Evolutionary conservation across 1,140 invertebrate species (phyloP), one percentile per base, ranked within the genome.

Genomic region (Cataglyphis hispanica): DNA sequence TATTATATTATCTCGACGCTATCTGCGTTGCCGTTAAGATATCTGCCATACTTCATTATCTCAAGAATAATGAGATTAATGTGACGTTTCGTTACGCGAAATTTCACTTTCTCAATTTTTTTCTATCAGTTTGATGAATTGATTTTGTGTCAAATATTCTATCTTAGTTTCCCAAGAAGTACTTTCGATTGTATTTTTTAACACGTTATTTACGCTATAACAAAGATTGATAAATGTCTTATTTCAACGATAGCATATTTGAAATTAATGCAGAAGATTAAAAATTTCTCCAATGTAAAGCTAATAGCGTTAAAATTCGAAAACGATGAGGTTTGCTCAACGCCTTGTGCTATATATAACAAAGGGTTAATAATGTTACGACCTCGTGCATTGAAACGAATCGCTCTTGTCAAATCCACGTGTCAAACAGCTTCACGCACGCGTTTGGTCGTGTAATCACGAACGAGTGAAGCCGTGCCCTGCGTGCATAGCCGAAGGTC

Each of bases 401-500:
- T 77, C 58, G 43, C 70, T 53, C 72, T 53, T 19, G 16, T 34
- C n/a, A 27, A 61, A 84, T 63, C 53, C 25, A 31, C 31, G 31
- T 50, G 46, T 84, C 37, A 67, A 84, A 64, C 81, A 72, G 67
- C 40, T 72, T 61, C 53, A 72, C 56, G 78, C 46, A 53, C 63
- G 58, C 58, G 43, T 77, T 84, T 50, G 25, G 40, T 60, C 53
- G 58, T 72, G 78, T 61, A 56, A 19, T 83, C 78, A 31, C 67
- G 53, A 53, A 83, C 37, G n/a, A 69, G 60, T 66, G 27, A 72
- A 72, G 53, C 84, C 46, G 25, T 40, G 46, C 40, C 40, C 84
- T 58, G 72, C 72, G 85, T 78, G 87, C 40, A 5, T 50, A 56
- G 70, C 70, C 87, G 88, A 91, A 91, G 91, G 91, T 91, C 86